Base-by-base conservation (phyloP, 2,797 vertebrate species). In the Morus bassanus region DNA sequence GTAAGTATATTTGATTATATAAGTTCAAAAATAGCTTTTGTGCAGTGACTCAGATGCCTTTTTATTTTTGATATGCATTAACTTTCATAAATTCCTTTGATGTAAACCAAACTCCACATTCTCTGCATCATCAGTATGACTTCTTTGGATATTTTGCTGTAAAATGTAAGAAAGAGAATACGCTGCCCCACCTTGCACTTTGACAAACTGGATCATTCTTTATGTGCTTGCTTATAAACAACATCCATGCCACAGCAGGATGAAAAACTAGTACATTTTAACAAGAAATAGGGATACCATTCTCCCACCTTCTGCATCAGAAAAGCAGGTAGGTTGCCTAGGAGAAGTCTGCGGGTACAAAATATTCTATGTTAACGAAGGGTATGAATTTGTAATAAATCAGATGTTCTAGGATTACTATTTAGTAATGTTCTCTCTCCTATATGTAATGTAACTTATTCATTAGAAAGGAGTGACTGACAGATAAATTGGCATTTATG, bases 1-100 rank as follows among this genome's bases (percentile, higher is more conserved):
- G 78, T 80, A 94, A 95, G 93, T 92, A 82, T 94, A 95, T 95
- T 96, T 96, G 91, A 91, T 96, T 96, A 96, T 94, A 48, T 96
- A 96, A 96, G 89, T 83, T 88, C 93, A 88, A 96, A 97, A 96
- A 97, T 96, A 97, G 94, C 63, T 93, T 94, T 83, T 94, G 75
- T 93, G 95, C 93, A 61, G 79, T 97, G 96, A 97, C 96, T 97
- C 86, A 95, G 92, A 95, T 65, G 88, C 64, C 86, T 97, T 95
- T 93, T 95, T 96, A 96, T 95, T 97, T 95, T 91, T 85, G 84
- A 95, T 94, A 83, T 89, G 87, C 86, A 95, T 96, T 95, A 92
- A 95, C 86, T 96, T 96, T 95, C 88, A 96, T 94, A 89, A 94
- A 95, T 95, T 95, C 93, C 75, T 96, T 96, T 97, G 92, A 96